These are phyloP conservation scores for Apamea anceps DNA, from an alignment of 2,888 invertebrate genomes.

Conservation along the genomic window DNA sequence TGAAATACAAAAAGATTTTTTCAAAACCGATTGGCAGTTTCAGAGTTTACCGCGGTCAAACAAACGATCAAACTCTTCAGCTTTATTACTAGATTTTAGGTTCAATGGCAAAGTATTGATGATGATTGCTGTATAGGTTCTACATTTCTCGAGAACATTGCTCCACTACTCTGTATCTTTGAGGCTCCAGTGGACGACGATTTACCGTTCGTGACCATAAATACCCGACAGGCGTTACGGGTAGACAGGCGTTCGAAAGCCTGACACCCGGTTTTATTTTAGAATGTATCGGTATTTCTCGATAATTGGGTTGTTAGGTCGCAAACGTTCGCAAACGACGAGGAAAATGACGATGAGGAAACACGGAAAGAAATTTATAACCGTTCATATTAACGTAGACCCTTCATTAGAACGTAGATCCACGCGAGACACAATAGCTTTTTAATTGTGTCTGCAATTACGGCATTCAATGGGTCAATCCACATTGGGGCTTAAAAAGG, in stretches of 20 bases:
- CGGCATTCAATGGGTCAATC: background rate
- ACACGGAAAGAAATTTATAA: background rate
- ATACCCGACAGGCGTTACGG: background rate
- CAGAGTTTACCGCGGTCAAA: too few relatives aligned
- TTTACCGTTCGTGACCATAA: background rate
- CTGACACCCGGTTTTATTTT: constrained; percentile 4
- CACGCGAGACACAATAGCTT: too few relatives aligned
- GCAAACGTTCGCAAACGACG: background rate
- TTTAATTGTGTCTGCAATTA: too few relatives aligned
- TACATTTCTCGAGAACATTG: background rate
- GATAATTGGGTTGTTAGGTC: background rate
- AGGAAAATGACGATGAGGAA: background rate
- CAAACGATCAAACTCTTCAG: too few relatives aligned
- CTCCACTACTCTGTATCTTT: background rate
- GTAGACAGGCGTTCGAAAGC: background rate
- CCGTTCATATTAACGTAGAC: too few relatives aligned
- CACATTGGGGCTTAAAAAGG: background rate
- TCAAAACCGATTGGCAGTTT: too few relatives aligned
- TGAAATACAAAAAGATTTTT: too few relatives aligned
- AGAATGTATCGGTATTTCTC: background rate
- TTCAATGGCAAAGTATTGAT: background rate
- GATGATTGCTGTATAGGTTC: background rate
- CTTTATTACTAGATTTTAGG: background rate
- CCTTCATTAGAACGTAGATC: too few relatives aligned
- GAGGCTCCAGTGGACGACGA: background rate